Evolutionary conservation across 2,797 vertebrate species (phyloP), one percentile per base, ranked within the genome.

Genomic region (Paramormyrops hopkinsi): DNA sequence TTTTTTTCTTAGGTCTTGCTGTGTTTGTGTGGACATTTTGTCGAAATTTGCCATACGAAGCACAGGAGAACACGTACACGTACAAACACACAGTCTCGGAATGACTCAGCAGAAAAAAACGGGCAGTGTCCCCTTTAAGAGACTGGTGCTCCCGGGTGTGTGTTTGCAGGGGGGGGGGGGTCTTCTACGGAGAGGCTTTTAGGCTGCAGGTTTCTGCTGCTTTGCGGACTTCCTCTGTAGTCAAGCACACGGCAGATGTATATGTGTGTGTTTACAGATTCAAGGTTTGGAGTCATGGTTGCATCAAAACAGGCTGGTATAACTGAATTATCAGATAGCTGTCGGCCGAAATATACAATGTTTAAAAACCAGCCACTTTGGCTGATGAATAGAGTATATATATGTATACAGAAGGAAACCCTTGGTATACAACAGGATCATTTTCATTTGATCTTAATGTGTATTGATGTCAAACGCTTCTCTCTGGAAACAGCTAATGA

Each of bases 381-480:
- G 41, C 76, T 82, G 76, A 82, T 82, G 76, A 22, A 82, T 82
- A 82, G 41, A 82, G 46, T 48, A 48, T 48, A 11, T 48, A 48
- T 48, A 48, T 46, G 17, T 22, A 46, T 46, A 46, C 14, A 41
- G 69, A 46, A 2, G 41, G 41, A 44, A 82, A n/a, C 41, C 17
- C 33, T 76, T 41, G 12, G 69, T 76, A 1, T 76, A 76, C 33
- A 76, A 76, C 19, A 37, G 65, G 12, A 73, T 73, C 17, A 73
- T 73, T 44, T 79, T 46, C 73, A 82, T 82, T 82, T 82, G 41
- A 82, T 82, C 76, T 82, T 82, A 82, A 82, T 46, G 76, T 82
- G 8, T 44, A 82, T 46, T 82, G 76, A 82, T 46, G 17, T 82
- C 41, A 22, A 82, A 82, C 5, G 19, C 76, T 82, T 22, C 19